Percentiles rank a stretch among this genome's conserved stretches.
Evolutionary conservation across 2,888 invertebrate species (phyloP).

Genomic region (Andrena bicolor): DNA sequence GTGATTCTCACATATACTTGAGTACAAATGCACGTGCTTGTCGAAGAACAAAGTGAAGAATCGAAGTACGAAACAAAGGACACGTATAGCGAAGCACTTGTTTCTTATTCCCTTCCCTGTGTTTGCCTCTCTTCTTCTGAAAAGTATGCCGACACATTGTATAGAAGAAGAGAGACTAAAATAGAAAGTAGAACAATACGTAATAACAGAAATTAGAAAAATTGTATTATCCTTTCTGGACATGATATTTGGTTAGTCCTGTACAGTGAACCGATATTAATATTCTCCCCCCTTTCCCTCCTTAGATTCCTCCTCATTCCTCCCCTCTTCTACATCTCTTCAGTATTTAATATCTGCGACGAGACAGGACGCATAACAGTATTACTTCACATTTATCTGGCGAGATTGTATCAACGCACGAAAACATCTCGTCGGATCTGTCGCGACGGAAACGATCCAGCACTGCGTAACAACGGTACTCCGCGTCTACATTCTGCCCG

Average conservation of each 20-base stretch:
- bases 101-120: too few species aligned
- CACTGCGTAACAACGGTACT: slow-evolving; percentile 21
- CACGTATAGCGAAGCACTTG: too few species aligned
- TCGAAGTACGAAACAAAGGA: too few species aligned
- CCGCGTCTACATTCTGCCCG: background rate
- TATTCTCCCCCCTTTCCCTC: background rate
- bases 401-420: slow-evolving; percentile 42
- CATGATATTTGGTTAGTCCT: slow-evolving; percentile 11
- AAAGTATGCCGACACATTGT: too few species aligned
- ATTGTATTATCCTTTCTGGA: background rate
- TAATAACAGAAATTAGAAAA: background rate
- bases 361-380: slow-evolving; percentile 39
- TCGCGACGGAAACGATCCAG: slow-evolving; percentile 8
- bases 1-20: too few species aligned
- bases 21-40: too few species aligned
- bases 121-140: too few species aligned
- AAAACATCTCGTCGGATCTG: slow-evolving; percentile 17
- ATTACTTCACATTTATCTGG: slow-evolving; percentile 32
- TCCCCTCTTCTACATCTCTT: background rate
- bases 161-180: background rate
- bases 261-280: slow-evolving; percentile 37
- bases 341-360: slow-evolving; percentile 36
- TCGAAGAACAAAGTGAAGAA: too few species aligned
- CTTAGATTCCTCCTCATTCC: background rate
- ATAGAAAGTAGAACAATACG: slow-evolving; percentile 12